These are phyloP conservation scores for Sipha flava DNA, from an alignment of 1,140 invertebrate genomes.

Conservation along the genomic window DNA sequence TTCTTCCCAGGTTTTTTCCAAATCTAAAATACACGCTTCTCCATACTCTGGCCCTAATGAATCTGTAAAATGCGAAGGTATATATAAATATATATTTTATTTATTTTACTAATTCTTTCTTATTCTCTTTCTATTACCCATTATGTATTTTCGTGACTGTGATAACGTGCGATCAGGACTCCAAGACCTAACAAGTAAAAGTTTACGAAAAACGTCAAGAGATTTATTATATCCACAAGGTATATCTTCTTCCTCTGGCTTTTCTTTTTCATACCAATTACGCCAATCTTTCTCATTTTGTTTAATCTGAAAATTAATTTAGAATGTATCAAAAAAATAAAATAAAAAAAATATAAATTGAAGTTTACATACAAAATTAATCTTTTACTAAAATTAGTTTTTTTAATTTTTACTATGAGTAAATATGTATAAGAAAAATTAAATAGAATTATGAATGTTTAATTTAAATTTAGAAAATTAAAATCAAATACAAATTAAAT, in stretches of 20 bases:
- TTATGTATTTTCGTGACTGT: conserved; percentile 77
- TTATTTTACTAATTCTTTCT: too few species aligned
- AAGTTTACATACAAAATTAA: too few species aligned
- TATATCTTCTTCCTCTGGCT: conserved; percentile 82
- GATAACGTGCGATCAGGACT: conserved; percentile 91
- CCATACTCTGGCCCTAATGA: conserved; percentile 83
- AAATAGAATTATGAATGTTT: too few species aligned
- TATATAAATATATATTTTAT: too few species aligned
- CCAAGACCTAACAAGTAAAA: conserved; percentile 86
- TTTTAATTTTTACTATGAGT: too few species aligned
- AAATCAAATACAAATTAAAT: too few species aligned
- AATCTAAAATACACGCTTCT: conserved; percentile 83
- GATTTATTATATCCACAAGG: conserved; percentile 84
- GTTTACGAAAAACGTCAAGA: conserved; percentile 80
- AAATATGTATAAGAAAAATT: too few species aligned
- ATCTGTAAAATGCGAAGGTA: conserved; percentile 45
- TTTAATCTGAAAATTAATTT: conserved; percentile 69
- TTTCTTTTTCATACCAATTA: conserved; percentile 88
- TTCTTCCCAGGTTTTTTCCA: conserved; percentile 82
- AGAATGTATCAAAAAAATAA: background rate
- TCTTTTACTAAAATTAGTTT: too few species aligned
- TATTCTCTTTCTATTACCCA: too few species aligned
- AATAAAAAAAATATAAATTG: background rate
- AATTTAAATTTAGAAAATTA: too few species aligned
- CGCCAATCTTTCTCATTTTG: conserved; percentile 83